phyloP scores from a whole-genome alignment of 2,888 invertebrate species.

The Diloba caeruleocephala region DNA sequence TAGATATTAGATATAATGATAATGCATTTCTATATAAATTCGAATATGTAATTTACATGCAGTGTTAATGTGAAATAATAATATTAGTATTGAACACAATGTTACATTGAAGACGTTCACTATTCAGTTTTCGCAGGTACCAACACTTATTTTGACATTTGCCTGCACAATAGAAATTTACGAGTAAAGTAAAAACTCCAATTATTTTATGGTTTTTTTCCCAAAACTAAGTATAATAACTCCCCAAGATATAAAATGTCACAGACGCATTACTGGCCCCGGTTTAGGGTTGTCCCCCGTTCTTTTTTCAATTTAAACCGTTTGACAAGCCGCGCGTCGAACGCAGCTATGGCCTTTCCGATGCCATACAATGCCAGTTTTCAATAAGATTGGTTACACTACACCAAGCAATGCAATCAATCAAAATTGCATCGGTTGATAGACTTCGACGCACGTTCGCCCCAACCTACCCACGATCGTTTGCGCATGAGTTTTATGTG shows the following conservation, averaged over 20 bases:
- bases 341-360: slow-evolving; percentile 84
- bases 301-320: slow-evolving; percentile 88
- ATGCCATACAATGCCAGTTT: slow-evolving; percentile 83
- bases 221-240: slow-evolving; percentile 69
- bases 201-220: slow-evolving; percentile 56
- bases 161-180: slow-evolving; percentile 10
- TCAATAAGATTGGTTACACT: slow-evolving; percentile 89
- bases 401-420: slow-evolving; percentile 89
- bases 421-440: slow-evolving; percentile 87
- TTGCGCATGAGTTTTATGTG: slow-evolving; percentile 57
- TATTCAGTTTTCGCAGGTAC: background rate
- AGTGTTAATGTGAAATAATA: too few relatives aligned
- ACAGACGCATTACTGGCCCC: slow-evolving; percentile 72
- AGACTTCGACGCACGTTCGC: slow-evolving; percentile 75
- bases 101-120: slow-evolving; percentile 15
- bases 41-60: too few relatives aligned
- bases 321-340: slow-evolving; percentile 85
- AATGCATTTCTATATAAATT: too few relatives aligned
- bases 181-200: slow-evolving; percentile 39
- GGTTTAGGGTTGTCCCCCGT: slow-evolving; percentile 84
- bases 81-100: slow-evolving; percentile 39
- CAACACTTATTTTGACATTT: background rate
- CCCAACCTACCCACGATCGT: slow-evolving; percentile 66
- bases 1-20: too few relatives aligned
- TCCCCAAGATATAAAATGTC: slow-evolving; percentile 85